Evolutionary conservation across 1,140 invertebrate genomes (phyloP), one percentile per base, ranked within the genome.

Genomic region (Leptinotarsa lineolata): DNA sequence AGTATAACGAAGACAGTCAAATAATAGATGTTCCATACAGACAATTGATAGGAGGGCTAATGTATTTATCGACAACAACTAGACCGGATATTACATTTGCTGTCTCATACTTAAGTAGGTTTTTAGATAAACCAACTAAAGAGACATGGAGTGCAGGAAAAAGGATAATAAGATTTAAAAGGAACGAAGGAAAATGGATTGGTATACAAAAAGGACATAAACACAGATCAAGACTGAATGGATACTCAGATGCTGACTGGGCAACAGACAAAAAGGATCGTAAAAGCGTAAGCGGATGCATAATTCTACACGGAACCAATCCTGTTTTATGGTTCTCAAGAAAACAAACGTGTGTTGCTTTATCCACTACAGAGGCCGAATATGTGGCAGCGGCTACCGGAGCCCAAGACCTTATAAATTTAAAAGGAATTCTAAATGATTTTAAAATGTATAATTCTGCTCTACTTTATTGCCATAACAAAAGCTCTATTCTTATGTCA

Each of bases 311-410:
- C n/a, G 30, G 39, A 24, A 30, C 12, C 5, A 64, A 44, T 30
- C 61, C 61, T 6, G 60, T 72, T 12, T 16, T 16, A 16, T 72
- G 60, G 44, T 48, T 45, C 60, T 64, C 60, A 15, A 72, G 24
- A 44, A 72, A 72, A 18, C 70, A 63, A 64, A 63, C 16, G 5
- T 63, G 39, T 46, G 60, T 72, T 16, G 70, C 70, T 16, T 59
- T 64, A 39, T 64, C 30, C 6, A 72, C 30, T 16, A 15, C 70
- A 20, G 60, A 72, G 45, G 18, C 59, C 15, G 39, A 72, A 63
- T 72, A 64, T 20, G 60, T 72, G 15, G 24, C 60, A 16, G 39
- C 30, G 64, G 60, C 70, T 22, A 30, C 58, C 18, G 12, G 21
- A 15, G 60, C 60, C 24, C 20, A 70, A 22, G 69, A 63, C 18